These are phyloP conservation scores for Octodonta nipae DNA, from an alignment of 2,888 invertebrate species.

Conservation along the genomic window DNA sequence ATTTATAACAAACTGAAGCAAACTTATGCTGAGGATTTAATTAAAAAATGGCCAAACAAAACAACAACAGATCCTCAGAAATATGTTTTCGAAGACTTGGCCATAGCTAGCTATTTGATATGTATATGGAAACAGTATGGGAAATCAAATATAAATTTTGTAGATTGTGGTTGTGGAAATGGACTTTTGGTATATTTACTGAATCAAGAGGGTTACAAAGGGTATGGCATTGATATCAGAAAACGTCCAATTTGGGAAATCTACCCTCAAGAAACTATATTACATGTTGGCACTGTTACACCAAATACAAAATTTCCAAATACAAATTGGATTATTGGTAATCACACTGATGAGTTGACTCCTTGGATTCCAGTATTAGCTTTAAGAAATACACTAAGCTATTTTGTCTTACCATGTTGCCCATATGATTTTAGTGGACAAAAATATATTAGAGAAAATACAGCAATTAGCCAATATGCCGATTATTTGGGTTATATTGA, in stretches of 20 bases:
- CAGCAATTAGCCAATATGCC: slow-evolving; percentile 61
- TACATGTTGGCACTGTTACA: slow-evolving; percentile 54
- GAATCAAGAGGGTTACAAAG: slow-evolving; percentile 66
- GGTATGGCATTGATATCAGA: slow-evolving; percentile 73
- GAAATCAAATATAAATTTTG: slow-evolving; percentile 44
- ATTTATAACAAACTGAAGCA: slow-evolving; percentile 62
- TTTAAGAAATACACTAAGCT: slow-evolving; percentile 62
- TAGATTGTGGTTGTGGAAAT: slow-evolving; percentile 96
- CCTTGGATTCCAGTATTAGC: slow-evolving; percentile 95
- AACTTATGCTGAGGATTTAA: slow-evolving; percentile 62
- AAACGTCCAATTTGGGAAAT: slow-evolving; percentile 78
- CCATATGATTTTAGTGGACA: slow-evolving; percentile 76
- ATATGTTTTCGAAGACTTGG: slow-evolving; percentile 92
- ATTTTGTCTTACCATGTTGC: slow-evolving; percentile 91
- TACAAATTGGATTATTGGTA: slow-evolving; percentile 91
- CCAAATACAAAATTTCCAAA: slow-evolving; percentile 52
- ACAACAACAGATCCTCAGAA: slow-evolving; percentile 89
- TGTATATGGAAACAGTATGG: slow-evolving; percentile 51
- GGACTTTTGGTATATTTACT: slow-evolving; percentile 83
- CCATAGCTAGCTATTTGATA: slow-evolving; percentile 78
- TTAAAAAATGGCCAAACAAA: slow-evolving; percentile 78
- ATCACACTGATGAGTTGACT: slow-evolving; percentile 97
- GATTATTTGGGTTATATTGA: slow-evolving; percentile 58
- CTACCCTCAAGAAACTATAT: slow-evolving; percentile 49
- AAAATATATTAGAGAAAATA: slow-evolving; percentile 64